phyloP scores from a whole-genome alignment of 2,113 vertebrate species.

The Megaceryle torquata region DNA sequence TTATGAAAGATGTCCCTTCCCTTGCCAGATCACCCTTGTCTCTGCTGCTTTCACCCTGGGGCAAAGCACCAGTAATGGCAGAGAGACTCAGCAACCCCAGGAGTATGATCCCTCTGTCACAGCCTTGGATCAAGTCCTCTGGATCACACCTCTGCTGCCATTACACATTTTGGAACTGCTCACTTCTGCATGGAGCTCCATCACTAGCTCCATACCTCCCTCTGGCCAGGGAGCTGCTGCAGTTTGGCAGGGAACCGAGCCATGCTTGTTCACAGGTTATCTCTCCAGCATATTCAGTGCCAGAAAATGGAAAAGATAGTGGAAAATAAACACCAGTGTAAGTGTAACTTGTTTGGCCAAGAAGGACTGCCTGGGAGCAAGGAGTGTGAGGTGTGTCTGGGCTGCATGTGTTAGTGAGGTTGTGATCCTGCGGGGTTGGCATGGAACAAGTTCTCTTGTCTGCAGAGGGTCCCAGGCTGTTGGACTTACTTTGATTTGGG shows the following conservation, averaged over 20 bases:
- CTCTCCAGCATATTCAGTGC: accelerated
- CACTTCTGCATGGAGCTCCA: background rate
- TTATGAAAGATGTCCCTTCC: background rate
- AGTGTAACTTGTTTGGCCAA: background rate
- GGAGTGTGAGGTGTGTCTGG: background rate
- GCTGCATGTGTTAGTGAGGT: background rate
- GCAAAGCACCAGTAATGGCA: background rate
- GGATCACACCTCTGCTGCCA: background rate
- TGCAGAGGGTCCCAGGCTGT: background rate
- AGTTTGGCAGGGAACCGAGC: background rate
- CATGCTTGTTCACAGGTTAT: background rate
- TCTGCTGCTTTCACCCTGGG: background rate
- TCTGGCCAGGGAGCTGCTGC: background rate
- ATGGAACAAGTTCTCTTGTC: background rate
- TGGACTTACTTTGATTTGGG: background rate
- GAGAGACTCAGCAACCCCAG: background rate
- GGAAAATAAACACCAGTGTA: background rate
- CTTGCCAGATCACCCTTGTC: background rate
- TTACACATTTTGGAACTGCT: accelerated
- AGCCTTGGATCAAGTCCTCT: background rate
- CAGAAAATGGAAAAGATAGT: background rate
- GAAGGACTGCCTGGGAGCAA: background rate
- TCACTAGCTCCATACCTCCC: background rate
- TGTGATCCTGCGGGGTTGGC: accelerated
- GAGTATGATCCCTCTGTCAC: background rate